phyloP scores from a whole-genome alignment of 2,888 invertebrate species.

The Oscheius sp. region DNA sequence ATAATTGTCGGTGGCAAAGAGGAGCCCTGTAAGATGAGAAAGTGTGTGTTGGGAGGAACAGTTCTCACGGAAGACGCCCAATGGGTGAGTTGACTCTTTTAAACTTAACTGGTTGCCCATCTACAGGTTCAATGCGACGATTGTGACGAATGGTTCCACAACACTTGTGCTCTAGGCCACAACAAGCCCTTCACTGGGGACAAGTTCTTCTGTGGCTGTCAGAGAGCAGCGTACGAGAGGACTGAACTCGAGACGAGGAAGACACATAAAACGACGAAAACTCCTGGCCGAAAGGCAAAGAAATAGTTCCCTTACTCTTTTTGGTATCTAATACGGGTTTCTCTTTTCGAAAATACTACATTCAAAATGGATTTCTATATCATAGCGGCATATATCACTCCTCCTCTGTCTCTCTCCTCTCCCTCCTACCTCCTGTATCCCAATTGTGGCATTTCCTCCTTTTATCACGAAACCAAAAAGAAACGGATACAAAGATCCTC shows the following conservation, averaged over 20 bases:
- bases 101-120: background rate
- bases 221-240: too few relatives aligned
- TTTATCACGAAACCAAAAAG: background rate
- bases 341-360: constrained; percentile 71
- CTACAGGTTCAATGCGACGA: constrained; percentile 73
- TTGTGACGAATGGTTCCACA: constrained; percentile 74
- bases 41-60: background rate
- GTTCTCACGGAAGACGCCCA: background rate
- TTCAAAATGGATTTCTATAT: too few relatives aligned
- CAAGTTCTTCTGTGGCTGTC: constrained; percentile 73
- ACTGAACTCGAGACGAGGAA: background rate
- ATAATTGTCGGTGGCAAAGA: background rate
- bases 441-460: background rate
- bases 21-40: constrained; percentile 1
- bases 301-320: background rate
- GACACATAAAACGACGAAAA: constrained; percentile 10
- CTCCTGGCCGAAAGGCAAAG: constrained; percentile 74
- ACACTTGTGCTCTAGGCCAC: constrained; percentile 71
- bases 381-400: too few relatives aligned
- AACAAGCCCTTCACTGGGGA: constrained; percentile 63
- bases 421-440: background rate
- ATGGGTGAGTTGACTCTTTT: constrained; percentile 8
- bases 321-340: constrained; percentile 5
- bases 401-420: background rate
- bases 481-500: background rate